These are phyloP conservation scores for Pseudomyrmex sp. DNA, from an alignment of 1,140 invertebrate species.

Conservation along the genomic window DNA sequence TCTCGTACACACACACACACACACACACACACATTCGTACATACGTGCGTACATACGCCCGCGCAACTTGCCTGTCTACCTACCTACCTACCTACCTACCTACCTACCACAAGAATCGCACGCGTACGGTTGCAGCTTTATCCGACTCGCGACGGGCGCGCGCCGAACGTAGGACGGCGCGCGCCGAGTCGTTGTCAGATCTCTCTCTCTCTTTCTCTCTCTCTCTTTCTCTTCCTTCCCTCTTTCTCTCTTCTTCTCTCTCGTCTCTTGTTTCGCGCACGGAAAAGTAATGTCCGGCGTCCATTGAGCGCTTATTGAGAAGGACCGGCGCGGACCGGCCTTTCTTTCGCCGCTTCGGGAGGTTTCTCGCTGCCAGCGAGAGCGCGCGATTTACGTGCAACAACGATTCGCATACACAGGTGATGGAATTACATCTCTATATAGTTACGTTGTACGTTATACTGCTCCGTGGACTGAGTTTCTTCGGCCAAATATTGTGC, in stretches of 20 bases:
- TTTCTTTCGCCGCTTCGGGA: conserved; percentile 42
- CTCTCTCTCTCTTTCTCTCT: conserved; percentile 24
- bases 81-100: conserved; percentile 19
- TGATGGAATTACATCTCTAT: conserved; percentile 64
- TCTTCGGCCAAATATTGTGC: neutral
- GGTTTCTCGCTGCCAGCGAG: neutral
- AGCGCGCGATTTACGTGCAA: conserved; percentile 61
- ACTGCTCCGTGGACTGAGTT: neutral
- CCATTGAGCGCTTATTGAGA: conserved; percentile 77
- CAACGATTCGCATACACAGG: conserved; percentile 60
- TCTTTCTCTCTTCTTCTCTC: neutral
- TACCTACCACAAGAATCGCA: conserved; percentile 48
- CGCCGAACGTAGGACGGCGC: conserved; percentile 62
- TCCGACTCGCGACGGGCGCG: conserved; percentile 60
- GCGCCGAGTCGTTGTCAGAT: conserved; percentile 46
- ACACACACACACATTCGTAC: neutral
- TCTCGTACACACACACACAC: neutral
- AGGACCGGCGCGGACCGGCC: neutral
- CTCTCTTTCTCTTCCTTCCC: neutral
- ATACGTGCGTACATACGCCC: conserved; percentile 27
- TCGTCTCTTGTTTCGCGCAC: conserved; percentile 22
- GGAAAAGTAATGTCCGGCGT: conserved; percentile 73
- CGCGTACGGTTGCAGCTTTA: conserved; percentile 62
- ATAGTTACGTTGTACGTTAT: conserved; percentile 9
- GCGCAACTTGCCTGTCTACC: conserved; percentile 16